phyloP scores from a whole-genome alignment of 2,888 invertebrate species.

The Vanessa cardui region DNA sequence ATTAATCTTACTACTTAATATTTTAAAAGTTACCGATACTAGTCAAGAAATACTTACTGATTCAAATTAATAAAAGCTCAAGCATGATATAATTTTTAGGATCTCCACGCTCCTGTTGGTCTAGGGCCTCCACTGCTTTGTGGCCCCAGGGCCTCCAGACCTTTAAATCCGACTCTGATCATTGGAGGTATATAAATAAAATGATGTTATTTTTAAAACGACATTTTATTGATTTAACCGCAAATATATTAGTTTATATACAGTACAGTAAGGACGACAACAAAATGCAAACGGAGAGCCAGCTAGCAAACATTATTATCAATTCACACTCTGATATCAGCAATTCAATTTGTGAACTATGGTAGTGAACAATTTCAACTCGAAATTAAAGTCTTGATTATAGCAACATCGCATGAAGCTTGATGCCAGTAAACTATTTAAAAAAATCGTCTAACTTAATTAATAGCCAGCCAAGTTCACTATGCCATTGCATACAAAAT shows the following conservation, averaged over 20 bases:
- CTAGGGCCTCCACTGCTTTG: too few relatives aligned
- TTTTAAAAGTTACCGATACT: too few relatives aligned
- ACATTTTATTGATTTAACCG: slow-evolving; percentile 81
- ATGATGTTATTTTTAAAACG: slow-evolving; percentile 66
- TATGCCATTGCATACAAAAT: slow-evolving; percentile 68
- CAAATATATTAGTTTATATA: slow-evolving; percentile 82
- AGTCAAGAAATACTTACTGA: too few relatives aligned
- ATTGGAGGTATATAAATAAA: slow-evolving; percentile 33
- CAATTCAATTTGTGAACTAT: slow-evolving; percentile 44
- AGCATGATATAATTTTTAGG: too few relatives aligned
- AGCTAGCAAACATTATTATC: slow-evolving; percentile 53
- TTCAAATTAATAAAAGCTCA: too few relatives aligned
- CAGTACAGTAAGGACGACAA: slow-evolving; percentile 74
- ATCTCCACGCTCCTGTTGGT: too few relatives aligned
- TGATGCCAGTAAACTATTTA: slow-evolving; percentile 43
- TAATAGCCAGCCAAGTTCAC: slow-evolving; percentile 57
- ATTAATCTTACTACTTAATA: too few relatives aligned
- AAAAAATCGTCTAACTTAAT: slow-evolving; percentile 42
- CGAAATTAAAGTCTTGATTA: slow-evolving; percentile 38
- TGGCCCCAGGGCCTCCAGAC: too few relatives aligned
- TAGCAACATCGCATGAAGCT: slow-evolving; percentile 14
- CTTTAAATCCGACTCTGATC: too few relatives aligned
- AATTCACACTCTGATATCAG: slow-evolving; percentile 51
- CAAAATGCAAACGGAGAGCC: slow-evolving; percentile 77
- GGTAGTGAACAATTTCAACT: slow-evolving; percentile 41